Evolutionary conservation across 92 coral and sea anemone species (phyloP).

Genomic region (Scolanthus callimorphus): DNA sequence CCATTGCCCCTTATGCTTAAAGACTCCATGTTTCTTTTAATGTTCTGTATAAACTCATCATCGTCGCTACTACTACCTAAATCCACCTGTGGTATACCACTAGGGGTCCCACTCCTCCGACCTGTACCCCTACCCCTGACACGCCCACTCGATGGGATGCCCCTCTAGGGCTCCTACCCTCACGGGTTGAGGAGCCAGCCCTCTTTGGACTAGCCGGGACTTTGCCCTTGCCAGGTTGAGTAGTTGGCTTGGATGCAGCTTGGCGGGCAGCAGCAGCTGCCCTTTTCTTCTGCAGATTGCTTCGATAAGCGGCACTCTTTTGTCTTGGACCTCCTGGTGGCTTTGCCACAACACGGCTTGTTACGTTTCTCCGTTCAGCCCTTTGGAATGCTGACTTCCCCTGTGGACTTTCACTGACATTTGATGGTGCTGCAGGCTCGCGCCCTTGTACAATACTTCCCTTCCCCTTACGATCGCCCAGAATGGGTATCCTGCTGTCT

Average conservation of each 20-base stretch:
- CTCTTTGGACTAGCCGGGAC: background rate
- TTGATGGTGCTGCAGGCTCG: background rate
- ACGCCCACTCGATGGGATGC: too few relatives aligned
- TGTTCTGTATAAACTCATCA: conserved; percentile 64
- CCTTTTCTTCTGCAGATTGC: conserved; percentile 30
- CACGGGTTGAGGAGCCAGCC: background rate
- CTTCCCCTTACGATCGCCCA: background rate
- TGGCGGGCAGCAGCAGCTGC: conserved; percentile 21
- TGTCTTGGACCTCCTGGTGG: conserved; percentile 23
- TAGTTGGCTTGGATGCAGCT: conserved; percentile 7
- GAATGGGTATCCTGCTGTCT: background rate
- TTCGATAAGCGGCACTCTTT: conserved; percentile 22
- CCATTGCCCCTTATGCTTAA: conserved; percentile 56
- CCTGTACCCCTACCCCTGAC: too few relatives aligned
- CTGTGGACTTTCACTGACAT: background rate
- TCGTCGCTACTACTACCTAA: conserved; percentile 18
- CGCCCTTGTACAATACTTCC: background rate
- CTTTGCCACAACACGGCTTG: conserved; percentile 9
- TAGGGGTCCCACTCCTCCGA: too few relatives aligned
- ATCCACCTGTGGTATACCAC: too few relatives aligned
- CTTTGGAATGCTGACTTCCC: background rate
- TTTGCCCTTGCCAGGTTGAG: conserved; percentile 1
- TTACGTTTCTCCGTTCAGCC: background rate
- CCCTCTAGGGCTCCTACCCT: too few relatives aligned
- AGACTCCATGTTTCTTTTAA: conserved; percentile 70